Conservation (phyloP, 2,113 vertebrate genomes). For the Myiagra hebetior region DNA sequence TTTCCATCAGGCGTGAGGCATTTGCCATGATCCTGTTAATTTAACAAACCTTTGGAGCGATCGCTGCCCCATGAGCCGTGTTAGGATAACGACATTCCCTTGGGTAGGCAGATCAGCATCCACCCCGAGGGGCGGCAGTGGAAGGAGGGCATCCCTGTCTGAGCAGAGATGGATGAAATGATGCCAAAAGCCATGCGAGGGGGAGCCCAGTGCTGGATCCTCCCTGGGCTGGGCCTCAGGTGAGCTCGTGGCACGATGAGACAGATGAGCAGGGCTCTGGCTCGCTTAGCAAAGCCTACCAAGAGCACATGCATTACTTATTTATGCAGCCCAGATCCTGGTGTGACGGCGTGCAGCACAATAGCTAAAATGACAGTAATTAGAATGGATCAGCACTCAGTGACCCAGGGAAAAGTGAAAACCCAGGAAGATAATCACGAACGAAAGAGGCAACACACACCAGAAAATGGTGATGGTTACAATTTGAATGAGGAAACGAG, state of each 20-base stretch:
- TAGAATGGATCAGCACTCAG: neutral
- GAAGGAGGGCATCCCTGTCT: neutral
- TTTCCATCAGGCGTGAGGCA: neutral
- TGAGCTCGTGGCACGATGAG: neutral
- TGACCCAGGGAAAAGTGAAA: constrained; percentile 42
- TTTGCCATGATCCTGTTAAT: neutral
- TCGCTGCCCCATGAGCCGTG: neutral
- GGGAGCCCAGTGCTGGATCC: neutral
- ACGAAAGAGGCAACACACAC: neutral
- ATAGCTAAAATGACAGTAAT: constrained; percentile 38
- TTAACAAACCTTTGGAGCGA: neutral
- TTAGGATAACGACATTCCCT: neutral
- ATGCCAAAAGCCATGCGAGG: rapidly evolving
- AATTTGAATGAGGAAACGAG: neutral
- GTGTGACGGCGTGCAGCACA: neutral
- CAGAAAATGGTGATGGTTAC: neutral
- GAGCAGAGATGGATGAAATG: neutral
- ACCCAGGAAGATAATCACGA: neutral
- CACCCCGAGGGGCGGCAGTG: neutral
- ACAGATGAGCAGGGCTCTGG: neutral
- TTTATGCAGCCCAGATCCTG: neutral
- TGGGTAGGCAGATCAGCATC: neutral
- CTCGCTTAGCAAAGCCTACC: neutral
- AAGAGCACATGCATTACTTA: neutral
- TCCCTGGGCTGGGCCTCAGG: neutral